These are phyloP conservation scores for Epizoanthus illoricatus DNA, from an alignment of 92 coral and sea anemone species.

Conservation along the genomic window DNA sequence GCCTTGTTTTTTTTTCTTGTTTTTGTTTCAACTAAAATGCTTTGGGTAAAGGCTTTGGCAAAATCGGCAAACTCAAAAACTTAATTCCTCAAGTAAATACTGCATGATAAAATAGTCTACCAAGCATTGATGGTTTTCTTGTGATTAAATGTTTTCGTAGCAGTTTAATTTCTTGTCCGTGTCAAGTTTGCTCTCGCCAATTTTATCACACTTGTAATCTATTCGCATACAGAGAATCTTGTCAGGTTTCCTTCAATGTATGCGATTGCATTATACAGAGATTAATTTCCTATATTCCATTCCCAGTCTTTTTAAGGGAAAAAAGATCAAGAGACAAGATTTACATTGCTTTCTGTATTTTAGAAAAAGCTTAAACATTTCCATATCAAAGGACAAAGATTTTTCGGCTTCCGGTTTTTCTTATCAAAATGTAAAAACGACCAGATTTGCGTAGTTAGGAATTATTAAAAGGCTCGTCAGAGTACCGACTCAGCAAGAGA, in stretches of 20 bases:
- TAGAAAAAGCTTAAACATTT: too few relatives aligned
- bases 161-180: constrained; percentile 11
- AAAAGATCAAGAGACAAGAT: too few relatives aligned
- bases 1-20: not conserved
- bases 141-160: not conserved
- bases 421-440: not conserved
- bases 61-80: too few relatives aligned
- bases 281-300: too few relatives aligned
- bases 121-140: not conserved
- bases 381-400: not conserved
- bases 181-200: not conserved
- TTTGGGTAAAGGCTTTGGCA: too few relatives aligned
- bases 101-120: too few relatives aligned
- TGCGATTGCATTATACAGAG: too few relatives aligned
- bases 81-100: too few relatives aligned
- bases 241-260: too few relatives aligned
- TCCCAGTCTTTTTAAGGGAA: too few relatives aligned
- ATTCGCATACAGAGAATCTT: not conserved
- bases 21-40: too few relatives aligned
- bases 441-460: not conserved
- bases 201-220: not conserved
- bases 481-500: constrained; percentile 8
- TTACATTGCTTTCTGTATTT: too few relatives aligned
- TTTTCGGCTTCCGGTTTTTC: not conserved
- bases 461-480: not conserved